Percentiles rank a stretch among this genome's conserved stretches.
phyloP scores from a whole-genome alignment of 2,797 vertebrate genomes.

The Benthosema pterotum region DNA sequence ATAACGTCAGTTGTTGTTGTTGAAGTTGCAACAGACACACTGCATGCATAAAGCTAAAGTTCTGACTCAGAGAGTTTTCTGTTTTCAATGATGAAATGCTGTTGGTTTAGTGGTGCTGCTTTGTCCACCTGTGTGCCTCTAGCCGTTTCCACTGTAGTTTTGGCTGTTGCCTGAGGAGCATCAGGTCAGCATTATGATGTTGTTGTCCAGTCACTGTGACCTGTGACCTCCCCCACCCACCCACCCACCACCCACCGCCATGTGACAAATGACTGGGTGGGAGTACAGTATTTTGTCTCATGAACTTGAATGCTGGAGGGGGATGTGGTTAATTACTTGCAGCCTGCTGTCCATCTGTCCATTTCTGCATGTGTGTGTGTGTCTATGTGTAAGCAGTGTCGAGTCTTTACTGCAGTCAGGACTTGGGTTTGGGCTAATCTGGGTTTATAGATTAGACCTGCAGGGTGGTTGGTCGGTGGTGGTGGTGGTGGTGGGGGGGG shows the following conservation, averaged over 20 bases:
- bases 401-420: slow-evolving; percentile 60
- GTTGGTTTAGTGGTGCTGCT: too few relatives aligned
- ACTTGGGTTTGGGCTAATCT: slow-evolving; percentile 80
- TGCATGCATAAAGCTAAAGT: too few relatives aligned
- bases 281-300: not conserved
- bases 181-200: not conserved
- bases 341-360: slow-evolving; percentile 79
- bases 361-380: slow-evolving; percentile 19
- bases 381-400: slow-evolving; percentile 25
- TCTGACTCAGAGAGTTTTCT: too few relatives aligned
- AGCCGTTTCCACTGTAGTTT: slow-evolving; percentile 15
- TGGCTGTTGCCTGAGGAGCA: too few relatives aligned
- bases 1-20: too few relatives aligned
- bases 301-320: slow-evolving; percentile 19
- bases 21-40: too few relatives aligned
- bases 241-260: not conserved
- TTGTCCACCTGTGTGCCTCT: slow-evolving; percentile 32
- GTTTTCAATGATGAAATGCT: too few relatives aligned
- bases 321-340: slow-evolving; percentile 62
- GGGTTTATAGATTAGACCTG: slow-evolving; percentile 88
- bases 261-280: not conserved
- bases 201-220: not conserved
- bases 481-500: too few relatives aligned
- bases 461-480: slow-evolving; percentile 60
- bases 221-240: too few relatives aligned